A percentile compares a stretch with the other conserved stretches of the same genome.
Conservation (phyloP, 2,797 vertebrate genomes). For the Myioborus melanocephalus region DNA sequence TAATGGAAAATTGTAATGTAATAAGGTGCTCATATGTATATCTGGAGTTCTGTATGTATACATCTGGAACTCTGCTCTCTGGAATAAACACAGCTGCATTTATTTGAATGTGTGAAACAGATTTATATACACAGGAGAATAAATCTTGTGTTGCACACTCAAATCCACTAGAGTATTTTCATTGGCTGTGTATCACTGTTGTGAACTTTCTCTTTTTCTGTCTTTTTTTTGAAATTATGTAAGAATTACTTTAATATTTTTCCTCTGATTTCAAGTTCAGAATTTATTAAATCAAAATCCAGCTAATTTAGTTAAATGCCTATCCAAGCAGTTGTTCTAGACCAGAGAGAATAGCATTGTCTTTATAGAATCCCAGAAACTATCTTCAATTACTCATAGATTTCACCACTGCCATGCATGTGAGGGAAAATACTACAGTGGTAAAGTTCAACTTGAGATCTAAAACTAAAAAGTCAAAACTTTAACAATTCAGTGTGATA, state of each 20-base stretch:
- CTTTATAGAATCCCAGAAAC: neutral
- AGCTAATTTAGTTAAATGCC: neutral
- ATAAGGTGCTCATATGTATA: conserved; percentile 54
- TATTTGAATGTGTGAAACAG: conserved; percentile 71
- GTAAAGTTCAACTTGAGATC: neutral
- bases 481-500: neutral
- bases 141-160: conserved; percentile 14
- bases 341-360: neutral
- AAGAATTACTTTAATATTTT: neutral
- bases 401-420: neutral
- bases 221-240: neutral
- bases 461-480: neutral
- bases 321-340: neutral
- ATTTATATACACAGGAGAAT: conserved; percentile 67
- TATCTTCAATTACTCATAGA: neutral
- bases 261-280: neutral
- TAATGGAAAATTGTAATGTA: conserved; percentile 59
- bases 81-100: conserved; percentile 80
- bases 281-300: neutral
- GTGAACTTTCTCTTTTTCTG: neutral
- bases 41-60: conserved; percentile 37
- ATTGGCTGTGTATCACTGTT: neutral
- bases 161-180: neutral
- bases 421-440: neutral
- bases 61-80: conserved; percentile 59